phyloP scores from a whole-genome alignment of 2,888 invertebrate species.

The Ferrisia virgata region DNA sequence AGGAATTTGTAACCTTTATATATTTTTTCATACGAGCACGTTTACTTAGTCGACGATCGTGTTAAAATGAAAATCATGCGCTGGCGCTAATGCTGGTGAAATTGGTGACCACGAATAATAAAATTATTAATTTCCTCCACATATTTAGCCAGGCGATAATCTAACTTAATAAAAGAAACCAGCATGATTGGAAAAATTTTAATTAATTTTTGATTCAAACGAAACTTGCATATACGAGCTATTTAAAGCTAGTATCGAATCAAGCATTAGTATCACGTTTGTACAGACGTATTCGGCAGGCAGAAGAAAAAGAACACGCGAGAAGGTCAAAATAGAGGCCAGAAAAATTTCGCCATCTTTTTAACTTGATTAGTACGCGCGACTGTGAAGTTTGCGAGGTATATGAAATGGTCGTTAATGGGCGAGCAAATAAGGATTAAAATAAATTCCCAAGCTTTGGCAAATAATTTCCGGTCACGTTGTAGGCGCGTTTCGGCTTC shows the following conservation, averaged over 20 bases:
- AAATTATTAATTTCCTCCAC: background rate
- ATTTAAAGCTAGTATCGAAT: background rate
- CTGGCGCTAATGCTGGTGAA: no score
- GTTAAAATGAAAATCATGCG: background rate
- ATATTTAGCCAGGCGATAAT: background rate
- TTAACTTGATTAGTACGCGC: background rate
- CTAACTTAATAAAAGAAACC: no score
- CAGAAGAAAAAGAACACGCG: background rate
- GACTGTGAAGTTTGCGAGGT: background rate
- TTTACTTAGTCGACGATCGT: background rate
- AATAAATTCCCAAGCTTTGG: constrained; percentile 15
- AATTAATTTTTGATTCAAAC: no score
- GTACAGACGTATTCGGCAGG: background rate
- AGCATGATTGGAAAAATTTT: no score
- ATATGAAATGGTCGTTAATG: background rate
- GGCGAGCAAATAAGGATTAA: constrained; percentile 22
- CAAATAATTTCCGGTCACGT: constrained; percentile 25
- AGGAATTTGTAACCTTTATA: background rate
- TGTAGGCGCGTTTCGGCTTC: background rate
- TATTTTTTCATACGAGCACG: background rate
- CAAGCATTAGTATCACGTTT: background rate
- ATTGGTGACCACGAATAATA: no score
- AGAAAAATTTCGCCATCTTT: background rate
- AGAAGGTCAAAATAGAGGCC: background rate
- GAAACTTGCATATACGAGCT: no score